phyloP scores from a whole-genome alignment of 2,888 invertebrate species.

The Falcaria lacertinaria region DNA sequence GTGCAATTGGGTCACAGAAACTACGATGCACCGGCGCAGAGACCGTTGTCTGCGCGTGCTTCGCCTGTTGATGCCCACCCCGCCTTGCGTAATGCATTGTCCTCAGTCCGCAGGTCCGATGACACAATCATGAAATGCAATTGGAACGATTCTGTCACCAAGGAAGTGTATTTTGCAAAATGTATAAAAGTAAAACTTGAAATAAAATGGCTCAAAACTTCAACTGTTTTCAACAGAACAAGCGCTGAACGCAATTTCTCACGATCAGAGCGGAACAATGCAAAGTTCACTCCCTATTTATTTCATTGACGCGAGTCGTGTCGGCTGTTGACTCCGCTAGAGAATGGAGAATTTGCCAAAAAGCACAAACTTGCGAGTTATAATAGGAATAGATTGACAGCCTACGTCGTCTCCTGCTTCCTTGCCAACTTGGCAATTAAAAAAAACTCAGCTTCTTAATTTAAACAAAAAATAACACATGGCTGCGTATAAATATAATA shows the following conservation, averaged over 20 bases:
- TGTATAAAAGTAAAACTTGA: neutral
- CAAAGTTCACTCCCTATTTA: constrained; percentile 43
- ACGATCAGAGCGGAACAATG: constrained; percentile 55
- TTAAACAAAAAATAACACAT: constrained; percentile 46
- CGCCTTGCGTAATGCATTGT: constrained; percentile 62
- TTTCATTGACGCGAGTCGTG: constrained; percentile 55
- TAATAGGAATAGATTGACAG: constrained; percentile 69
- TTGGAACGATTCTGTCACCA: constrained; percentile 29
- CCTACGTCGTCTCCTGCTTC: constrained; percentile 55
- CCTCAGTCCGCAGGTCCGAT: constrained; percentile 37
- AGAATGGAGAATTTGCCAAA: constrained; percentile 63
- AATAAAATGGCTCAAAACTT: constrained; percentile 5
- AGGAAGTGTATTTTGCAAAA: constrained; percentile 3
- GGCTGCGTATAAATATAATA: constrained; percentile 14
- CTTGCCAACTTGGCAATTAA: constrained; percentile 77
- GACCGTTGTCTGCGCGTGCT: constrained; percentile 72
- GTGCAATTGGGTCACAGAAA: constrained; percentile 65
- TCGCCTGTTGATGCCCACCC: constrained; percentile 48
- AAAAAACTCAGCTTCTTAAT: constrained; percentile 42
- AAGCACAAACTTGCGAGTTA: constrained; percentile 49
- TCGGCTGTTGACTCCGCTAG: constrained; percentile 69
- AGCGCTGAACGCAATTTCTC: constrained; percentile 43
- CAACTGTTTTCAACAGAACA: constrained; percentile 15
- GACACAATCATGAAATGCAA: constrained; percentile 42
- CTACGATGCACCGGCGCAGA: constrained; percentile 42